Base-by-base conservation (phyloP, 2,113 vertebrate genomes). In the Podocnemis expansa region DNA sequence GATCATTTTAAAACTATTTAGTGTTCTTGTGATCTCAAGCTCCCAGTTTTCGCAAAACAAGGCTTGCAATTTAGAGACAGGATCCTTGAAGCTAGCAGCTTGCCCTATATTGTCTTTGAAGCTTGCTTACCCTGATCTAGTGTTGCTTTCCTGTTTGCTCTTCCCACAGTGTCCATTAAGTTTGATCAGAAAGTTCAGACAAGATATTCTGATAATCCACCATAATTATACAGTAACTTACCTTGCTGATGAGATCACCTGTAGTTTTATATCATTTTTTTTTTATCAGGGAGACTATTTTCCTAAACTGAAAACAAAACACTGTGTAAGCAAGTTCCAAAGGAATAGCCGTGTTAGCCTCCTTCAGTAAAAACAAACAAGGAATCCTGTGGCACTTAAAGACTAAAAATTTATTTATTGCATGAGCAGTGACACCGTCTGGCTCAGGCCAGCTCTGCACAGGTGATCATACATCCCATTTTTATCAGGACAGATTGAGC, bases 201-300 rank as follows among this genome's bases (percentile, higher is more conserved):
- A 80, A 41, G 73, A n/a, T 85, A 27, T 60, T 84, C 92, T 83
- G 91, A 90, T 91, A 94, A 90, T 63, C 43, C 43, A 45, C 27
- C 31, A 76, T 2, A 16, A n/a, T 16, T 80, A 51, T 85, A 90
- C 73, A 43, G 38, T 4, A 76, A 45, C 78, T 89, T 67, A 82
- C 58, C 82, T 91, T 63, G 56, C 82, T 80, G 54, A 85, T 81
- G 55, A 67, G 85, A 78, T 80, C 89, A 58, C 11, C 75, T 73
- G 10, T 51, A 93, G 52, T 60, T 3, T 78, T 5, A 2, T 1
- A 6, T 16, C 12, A 52, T 52, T 52, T 17, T 52, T 52, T 52
- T 52, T 17, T 52, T 52, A 17, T 14, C 4, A 52, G 51, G 51
- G 51, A 16, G 51, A 52, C 51, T 16, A 52, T 52, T 14, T 52